These are phyloP conservation scores for Psephotus haematonotus DNA, from an alignment of 2,113 vertebrate genomes.

Conservation along the genomic window DNA sequence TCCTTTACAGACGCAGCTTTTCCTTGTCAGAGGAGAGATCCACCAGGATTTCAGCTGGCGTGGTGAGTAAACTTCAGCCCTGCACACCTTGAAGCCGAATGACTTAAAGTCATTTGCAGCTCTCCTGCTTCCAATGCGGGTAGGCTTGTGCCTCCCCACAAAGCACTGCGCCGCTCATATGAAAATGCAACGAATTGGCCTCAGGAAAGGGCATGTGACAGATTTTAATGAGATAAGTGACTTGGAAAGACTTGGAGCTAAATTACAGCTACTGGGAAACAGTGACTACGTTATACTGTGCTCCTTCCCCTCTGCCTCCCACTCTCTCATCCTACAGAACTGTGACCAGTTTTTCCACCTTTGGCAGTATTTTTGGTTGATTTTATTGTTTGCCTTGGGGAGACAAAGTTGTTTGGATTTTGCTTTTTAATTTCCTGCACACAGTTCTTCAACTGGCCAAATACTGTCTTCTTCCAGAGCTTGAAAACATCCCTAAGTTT, in stretches of 20 bases:
- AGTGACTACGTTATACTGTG: neutral
- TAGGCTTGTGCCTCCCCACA: neutral
- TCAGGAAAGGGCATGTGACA: neutral
- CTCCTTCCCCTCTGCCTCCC: neutral
- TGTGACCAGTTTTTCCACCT: conserved; percentile 6
- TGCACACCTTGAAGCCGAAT: neutral
- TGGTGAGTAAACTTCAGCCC: neutral
- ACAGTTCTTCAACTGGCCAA: neutral
- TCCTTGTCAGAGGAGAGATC: neutral
- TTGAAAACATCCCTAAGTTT: neutral
- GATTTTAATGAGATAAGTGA: conserved; percentile 25
- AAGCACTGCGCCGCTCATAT: neutral
- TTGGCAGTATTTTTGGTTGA: neutral
- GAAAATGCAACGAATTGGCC: neutral
- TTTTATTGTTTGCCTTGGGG: neutral
- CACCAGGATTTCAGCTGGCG: neutral
- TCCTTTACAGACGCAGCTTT: neutral
- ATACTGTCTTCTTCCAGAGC: neutral
- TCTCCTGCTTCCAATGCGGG: rapidly evolving
- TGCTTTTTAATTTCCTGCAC: conserved; percentile 2
- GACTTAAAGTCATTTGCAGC: neutral
- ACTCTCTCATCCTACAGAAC: neutral
- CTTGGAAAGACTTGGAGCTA: conserved; percentile 10
- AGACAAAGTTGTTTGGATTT: neutral
- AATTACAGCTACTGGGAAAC: neutral